Conservation (phyloP, 2,888 invertebrate species). For the Agrilus cyanescens region DNA sequence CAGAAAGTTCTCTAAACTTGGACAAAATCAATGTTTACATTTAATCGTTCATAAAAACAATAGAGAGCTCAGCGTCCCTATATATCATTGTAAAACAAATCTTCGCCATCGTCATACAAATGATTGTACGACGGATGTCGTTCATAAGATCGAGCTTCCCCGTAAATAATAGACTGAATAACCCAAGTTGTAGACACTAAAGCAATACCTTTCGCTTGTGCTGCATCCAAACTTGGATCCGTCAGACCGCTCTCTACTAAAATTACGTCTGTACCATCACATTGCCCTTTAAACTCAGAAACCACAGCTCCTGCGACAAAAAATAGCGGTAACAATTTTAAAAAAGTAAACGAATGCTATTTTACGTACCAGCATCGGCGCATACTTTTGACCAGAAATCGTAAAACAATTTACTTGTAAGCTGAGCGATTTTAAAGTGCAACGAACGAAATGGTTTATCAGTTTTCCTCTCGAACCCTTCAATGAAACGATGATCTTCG, state of each 20-base stretch:
- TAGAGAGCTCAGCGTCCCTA: not conserved
- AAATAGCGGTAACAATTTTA: too few relatives aligned
- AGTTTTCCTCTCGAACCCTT: conserved; percentile 28
- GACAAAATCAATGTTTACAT: too few relatives aligned
- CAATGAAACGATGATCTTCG: conserved; percentile 36
- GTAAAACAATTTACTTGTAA: conserved; percentile 39
- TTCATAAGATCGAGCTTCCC: conserved; percentile 26
- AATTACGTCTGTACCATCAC: conserved; percentile 31
- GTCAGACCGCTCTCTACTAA: conserved; percentile 54
- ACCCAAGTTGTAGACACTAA: conserved; percentile 59
- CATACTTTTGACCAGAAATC: conserved; percentile 52
- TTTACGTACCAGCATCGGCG: conserved; percentile 33
- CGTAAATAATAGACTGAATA: conserved; percentile 54
- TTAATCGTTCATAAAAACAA: too few relatives aligned
- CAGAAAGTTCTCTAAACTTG: too few relatives aligned
- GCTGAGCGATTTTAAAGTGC: conserved; percentile 26
- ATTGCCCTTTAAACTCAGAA: conserved; percentile 5
- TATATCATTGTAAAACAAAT: conserved; percentile 1
- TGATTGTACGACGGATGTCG: conserved; percentile 9
- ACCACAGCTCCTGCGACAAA: conserved; percentile 5
- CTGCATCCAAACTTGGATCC: conserved; percentile 39
- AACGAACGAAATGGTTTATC: conserved; percentile 26
- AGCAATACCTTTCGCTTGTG: conserved; percentile 47
- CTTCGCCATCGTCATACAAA: conserved; percentile 6
- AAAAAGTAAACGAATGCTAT: too few relatives aligned